These are phyloP conservation scores for Hesperophylax magnus DNA, from an alignment of 1,140 invertebrate genomes.

Conservation along the genomic window DNA sequence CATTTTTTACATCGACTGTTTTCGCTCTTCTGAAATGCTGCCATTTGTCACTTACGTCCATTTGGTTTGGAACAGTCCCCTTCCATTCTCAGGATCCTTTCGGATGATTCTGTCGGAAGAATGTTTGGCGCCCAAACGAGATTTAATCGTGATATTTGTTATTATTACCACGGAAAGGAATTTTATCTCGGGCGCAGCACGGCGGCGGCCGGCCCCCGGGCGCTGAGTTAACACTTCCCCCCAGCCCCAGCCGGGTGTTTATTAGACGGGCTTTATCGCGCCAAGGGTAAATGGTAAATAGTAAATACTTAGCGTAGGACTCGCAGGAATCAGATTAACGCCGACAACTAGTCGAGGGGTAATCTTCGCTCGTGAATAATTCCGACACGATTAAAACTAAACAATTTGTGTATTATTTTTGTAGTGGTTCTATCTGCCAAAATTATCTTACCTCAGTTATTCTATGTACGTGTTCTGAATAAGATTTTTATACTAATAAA, in stretches of 20 bases:
- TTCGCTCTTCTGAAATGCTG: no score
- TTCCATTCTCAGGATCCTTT: background rate
- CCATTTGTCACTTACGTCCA: no score
- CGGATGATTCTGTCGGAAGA: constrained; percentile 29
- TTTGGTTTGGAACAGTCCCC: background rate
- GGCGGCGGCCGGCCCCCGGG: background rate
- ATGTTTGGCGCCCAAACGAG: constrained; percentile 56
- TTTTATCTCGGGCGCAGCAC: constrained; percentile 46
- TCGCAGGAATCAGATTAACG: no score
- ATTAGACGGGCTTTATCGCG: background rate
- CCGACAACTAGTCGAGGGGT: no score
- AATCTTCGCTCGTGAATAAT: background rate
- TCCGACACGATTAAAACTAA: background rate
- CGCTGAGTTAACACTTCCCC: background rate
- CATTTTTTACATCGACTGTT: no score
- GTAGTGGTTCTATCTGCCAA: background rate
- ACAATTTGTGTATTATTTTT: background rate
- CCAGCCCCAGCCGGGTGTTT: background rate
- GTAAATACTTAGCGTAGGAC: background rate
- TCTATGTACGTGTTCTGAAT: no score
- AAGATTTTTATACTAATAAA: no score
- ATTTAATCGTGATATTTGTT: constrained; percentile 56
- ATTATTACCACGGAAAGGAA: constrained; percentile 53
- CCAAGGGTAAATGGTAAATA: background rate
- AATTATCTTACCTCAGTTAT: no score